phyloP scores from a whole-genome alignment of 2,113 vertebrate species.

The Pomatorhinus ruficollis region DNA sequence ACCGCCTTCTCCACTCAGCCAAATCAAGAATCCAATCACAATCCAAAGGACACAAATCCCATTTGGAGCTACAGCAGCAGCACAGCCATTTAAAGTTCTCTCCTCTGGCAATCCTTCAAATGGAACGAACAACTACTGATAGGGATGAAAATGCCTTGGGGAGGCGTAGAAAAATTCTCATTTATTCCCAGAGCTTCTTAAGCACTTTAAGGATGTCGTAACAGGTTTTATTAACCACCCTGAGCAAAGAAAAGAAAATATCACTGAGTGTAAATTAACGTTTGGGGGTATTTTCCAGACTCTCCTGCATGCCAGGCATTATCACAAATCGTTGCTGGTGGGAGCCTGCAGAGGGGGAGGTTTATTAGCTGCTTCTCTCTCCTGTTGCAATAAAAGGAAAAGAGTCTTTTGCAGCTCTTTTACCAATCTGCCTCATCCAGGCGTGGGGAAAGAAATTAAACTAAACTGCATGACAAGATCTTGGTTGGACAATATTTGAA shows the following conservation, averaged over 20 bases:
- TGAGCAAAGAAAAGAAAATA: constrained; percentile 51
- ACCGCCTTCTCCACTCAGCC: neutral
- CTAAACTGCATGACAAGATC: neutral
- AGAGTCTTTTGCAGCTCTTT: neutral
- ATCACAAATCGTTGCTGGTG: constrained; percentile 14
- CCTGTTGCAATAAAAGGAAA: constrained; percentile 17
- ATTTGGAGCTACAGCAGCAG: constrained; percentile 42
- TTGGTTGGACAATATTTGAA: neutral
- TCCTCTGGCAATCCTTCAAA: constrained; percentile 50
- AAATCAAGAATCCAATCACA: constrained; percentile 47
- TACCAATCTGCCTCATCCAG: neutral
- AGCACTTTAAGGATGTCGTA: constrained; percentile 54
- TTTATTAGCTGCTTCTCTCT: constrained; percentile 25
- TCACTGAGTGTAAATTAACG: constrained; percentile 40
- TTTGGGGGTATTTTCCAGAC: constrained; percentile 25
- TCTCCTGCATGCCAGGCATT: neutral
- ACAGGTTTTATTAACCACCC: constrained; percentile 55
- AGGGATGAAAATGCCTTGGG: constrained; percentile 47
- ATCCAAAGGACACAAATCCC: constrained; percentile 52
- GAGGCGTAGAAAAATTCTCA: constrained; percentile 43
- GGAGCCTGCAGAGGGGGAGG: constrained; percentile 1
- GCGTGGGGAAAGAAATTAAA: constrained; percentile 23
- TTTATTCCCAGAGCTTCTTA: constrained; percentile 64
- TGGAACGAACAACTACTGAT: constrained; percentile 48
- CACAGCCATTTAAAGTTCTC: constrained; percentile 27